A percentile compares a stretch with the other conserved stretches of the same genome.
phyloP scores from a whole-genome alignment of 2,797 vertebrate species.

The Erithacus rubecula region DNA sequence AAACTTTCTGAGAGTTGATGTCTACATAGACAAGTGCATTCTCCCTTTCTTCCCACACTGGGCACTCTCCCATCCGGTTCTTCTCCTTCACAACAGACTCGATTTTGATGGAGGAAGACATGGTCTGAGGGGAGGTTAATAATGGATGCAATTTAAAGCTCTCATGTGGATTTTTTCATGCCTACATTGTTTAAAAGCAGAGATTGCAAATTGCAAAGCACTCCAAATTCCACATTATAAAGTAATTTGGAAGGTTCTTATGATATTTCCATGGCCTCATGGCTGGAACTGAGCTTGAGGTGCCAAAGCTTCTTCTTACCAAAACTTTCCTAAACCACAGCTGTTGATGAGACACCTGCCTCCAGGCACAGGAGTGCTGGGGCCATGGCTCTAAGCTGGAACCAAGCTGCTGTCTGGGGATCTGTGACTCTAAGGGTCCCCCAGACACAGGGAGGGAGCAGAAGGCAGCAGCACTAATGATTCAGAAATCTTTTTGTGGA shows the following conservation, averaged over 20 bases:
- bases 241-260: not conserved
- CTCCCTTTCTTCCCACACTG: conserved; percentile 66
- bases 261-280: not conserved
- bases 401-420: not conserved
- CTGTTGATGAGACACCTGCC: not conserved
- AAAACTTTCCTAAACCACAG: not conserved
- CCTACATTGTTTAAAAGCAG: not conserved
- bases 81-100: conserved; percentile 59
- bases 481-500: not conserved
- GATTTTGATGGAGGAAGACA: conserved; percentile 51
- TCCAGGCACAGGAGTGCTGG: not conserved
- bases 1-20: conserved; percentile 64
- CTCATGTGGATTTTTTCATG: not conserved
- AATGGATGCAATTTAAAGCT: not conserved
- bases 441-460: accelerated
- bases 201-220: not conserved
- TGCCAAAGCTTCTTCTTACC: not conserved
- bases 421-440: accelerated
- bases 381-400: not conserved
- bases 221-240: not conserved
- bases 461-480: not conserved
- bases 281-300: not conserved
- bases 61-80: conserved; percentile 63
- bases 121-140: conserved; percentile 13
- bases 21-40: conserved; percentile 58